Base-by-base conservation (phyloP, 2,113 vertebrate genomes). In the Lasiurus cinereus region DNA sequence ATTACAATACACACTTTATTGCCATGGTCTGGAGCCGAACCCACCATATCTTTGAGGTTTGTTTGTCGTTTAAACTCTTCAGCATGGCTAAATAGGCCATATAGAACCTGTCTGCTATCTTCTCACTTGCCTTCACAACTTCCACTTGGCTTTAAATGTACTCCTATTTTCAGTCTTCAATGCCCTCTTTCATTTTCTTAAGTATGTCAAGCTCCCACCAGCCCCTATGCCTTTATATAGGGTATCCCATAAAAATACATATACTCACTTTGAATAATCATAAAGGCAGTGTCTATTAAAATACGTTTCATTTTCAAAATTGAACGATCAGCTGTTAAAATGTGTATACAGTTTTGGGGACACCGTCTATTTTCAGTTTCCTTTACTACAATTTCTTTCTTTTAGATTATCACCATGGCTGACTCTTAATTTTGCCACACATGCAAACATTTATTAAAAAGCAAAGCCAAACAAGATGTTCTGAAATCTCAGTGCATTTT, bases 401-500 rank as follows among this genome's bases (percentile, higher is more conserved):
- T 88, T 59, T 39, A 80, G 59, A n/a, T 70, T 46, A 36, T 77
- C 27, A 90, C 11, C 22, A 70, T 11, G 15, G 21, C 19, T 39
- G 22, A 2, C 3, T 96, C 27, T 50, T 70, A 78, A 56, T 69
- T 77, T 78, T 70, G 36, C 29, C 36, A 76, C 21, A 56, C 2
- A 3, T 69, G 19, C 59, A 86, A 56, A 78, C 36, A 46, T 29
- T 67, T 56, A 67, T 56, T 85, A 69, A 43, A 8, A 67, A 54
- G 7, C 43, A 48, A 72, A 93, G 56, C 16, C 18, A 36, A 14
- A 22, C 21, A 77, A 56, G 14, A 62, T 79, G 12, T 67, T 94
- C 52, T 86, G 48, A 93, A 95, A 92, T 77, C 48, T 91, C 33
- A 85, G 0, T 64, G 33, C 15, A n/a, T 67, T 15, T 91, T 19